These are phyloP conservation scores for Parnassius orleans DNA, from an alignment of 2,888 invertebrate genomes.

Conservation along the genomic window DNA sequence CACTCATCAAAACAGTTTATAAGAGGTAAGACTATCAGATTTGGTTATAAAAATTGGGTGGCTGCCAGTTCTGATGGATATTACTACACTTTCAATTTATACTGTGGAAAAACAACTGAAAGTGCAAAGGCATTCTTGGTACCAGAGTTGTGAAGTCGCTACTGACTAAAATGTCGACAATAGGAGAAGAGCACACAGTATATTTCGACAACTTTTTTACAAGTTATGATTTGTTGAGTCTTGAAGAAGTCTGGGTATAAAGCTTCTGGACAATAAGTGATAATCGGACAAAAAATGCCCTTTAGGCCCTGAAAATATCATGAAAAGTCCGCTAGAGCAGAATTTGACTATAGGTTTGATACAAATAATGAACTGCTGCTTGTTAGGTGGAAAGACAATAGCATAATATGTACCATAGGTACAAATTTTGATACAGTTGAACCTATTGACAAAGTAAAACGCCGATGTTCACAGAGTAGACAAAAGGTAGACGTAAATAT, in stretches of 20 bases:
- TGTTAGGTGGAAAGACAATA: background rate
- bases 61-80: no score
- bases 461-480: background rate
- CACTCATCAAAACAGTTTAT: no score
- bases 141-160: no score
- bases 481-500: background rate
- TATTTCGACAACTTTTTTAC: no score
- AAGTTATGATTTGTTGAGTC: no score
- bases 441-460: background rate
- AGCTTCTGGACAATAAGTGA: background rate
- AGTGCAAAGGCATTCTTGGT: no score
- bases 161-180: no score
- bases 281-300: background rate
- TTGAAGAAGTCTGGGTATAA: background rate
- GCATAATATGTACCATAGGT: background rate
- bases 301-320: background rate
- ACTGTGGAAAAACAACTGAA: no score
- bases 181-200: no score
- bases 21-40: no score
- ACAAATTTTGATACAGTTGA: conserved; percentile 1
- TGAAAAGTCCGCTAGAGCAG: background rate
- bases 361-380: background rate
- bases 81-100: no score
- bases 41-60: no score
- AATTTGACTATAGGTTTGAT: conserved; percentile 2